A percentile compares a stretch with the other conserved stretches of the same genome.
phyloP scores from a whole-genome alignment of 2,888 invertebrate genomes.

The Caenorhabditis becei region DNA sequence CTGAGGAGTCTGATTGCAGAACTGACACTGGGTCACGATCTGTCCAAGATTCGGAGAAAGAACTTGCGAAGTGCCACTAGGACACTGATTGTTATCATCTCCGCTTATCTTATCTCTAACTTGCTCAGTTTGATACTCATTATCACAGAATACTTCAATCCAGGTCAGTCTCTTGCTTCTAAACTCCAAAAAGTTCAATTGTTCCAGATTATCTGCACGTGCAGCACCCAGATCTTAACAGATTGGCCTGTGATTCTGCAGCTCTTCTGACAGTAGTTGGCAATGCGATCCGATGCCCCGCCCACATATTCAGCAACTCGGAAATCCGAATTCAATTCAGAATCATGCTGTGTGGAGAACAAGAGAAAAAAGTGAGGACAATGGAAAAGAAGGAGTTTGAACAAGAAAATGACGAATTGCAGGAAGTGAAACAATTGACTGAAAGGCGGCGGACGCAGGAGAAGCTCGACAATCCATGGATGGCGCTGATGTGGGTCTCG shows the following conservation, averaged over 20 bases:
- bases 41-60: slow-evolving; percentile 76
- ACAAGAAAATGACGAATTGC: slow-evolving; percentile 1
- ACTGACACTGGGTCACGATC: slow-evolving; percentile 79
- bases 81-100: slow-evolving; percentile 79
- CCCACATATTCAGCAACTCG: slow-evolving; percentile 77
- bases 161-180: slow-evolving; percentile 64
- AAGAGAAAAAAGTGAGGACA: slow-evolving; percentile 47
- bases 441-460: slow-evolving; percentile 54
- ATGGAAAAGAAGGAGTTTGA: too few species aligned
- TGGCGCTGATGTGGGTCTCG: slow-evolving; percentile 64
- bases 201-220: slow-evolving; percentile 71
- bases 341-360: slow-evolving; percentile 68
- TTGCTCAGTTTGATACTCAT: slow-evolving; percentile 76
- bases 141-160: slow-evolving; percentile 76
- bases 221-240: slow-evolving; percentile 73
- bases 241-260: slow-evolving; percentile 75
- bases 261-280: slow-evolving; percentile 78
- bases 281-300: slow-evolving; percentile 80
- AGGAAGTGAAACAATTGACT: slow-evolving; percentile 48
- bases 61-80: slow-evolving; percentile 76
- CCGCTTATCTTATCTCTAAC: slow-evolving; percentile 79
- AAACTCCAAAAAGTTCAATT: background rate
- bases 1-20: slow-evolving; percentile 80
- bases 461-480: slow-evolving; percentile 69
- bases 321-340: slow-evolving; percentile 79